phyloP scores from a whole-genome alignment of 2,888 invertebrate genomes.

The Drosophila nigricruria region DNA sequence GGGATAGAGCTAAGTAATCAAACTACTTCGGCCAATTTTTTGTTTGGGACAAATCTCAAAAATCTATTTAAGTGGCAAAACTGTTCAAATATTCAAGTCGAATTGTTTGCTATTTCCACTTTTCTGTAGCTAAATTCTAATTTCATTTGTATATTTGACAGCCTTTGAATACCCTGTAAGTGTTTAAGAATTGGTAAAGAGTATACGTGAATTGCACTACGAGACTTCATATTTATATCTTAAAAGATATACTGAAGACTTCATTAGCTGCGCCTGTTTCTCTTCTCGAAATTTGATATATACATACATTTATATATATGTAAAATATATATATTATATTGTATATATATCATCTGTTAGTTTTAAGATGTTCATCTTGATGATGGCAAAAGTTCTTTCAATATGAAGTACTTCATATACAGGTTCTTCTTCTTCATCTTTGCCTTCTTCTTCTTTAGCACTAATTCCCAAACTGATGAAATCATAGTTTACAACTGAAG shows the following conservation, averaged over 20 bases:
- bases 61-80: slow-evolving; percentile 53
- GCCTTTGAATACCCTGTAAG: slow-evolving; percentile 1
- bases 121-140: slow-evolving; percentile 49
- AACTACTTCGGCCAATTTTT: slow-evolving; percentile 2
- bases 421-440: neutral
- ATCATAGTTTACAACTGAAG: too few relatives aligned
- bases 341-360: too few relatives aligned
- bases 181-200: too few relatives aligned
- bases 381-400: neutral
- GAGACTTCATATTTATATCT: too few relatives aligned
- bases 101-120: slow-evolving; percentile 56
- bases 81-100: slow-evolving; percentile 62
- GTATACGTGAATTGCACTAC: neutral
- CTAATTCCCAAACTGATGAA: neutral
- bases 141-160: slow-evolving; percentile 47
- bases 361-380: too few relatives aligned
- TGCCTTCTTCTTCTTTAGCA: neutral
- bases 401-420: neutral
- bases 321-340: too few relatives aligned
- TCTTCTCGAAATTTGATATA: too few relatives aligned
- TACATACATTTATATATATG: too few relatives aligned
- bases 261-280: too few relatives aligned
- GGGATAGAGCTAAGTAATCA: slow-evolving; percentile 5
- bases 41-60: slow-evolving; percentile 51
- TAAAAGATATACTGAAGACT: too few relatives aligned